A percentile compares a stretch with the other conserved stretches of the same genome.
Conservation (phyloP, 2,888 invertebrate genomes). For the Chrysotoxum bicinctum region DNA sequence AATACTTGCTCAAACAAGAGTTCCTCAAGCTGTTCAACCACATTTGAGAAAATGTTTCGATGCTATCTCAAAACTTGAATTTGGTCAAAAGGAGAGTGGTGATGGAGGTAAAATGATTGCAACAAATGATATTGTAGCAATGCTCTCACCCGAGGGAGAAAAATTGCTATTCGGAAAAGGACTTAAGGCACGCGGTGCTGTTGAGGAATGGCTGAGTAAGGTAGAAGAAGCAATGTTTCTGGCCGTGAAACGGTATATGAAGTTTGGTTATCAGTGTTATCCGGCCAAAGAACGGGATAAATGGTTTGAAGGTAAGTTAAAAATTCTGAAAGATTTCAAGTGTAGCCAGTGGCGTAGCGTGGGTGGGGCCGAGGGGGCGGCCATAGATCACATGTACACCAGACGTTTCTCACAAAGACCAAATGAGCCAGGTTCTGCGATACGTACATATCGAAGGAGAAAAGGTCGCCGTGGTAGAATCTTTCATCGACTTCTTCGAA, state of each 20-base stretch:
- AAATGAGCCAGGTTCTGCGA: no score
- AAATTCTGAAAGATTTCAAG: no score
- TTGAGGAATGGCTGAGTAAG: conserved; percentile 95
- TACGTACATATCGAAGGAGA: no score
- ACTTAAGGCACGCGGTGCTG: conserved; percentile 92
- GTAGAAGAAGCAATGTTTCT: conserved; percentile 95
- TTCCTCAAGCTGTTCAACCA: conserved; percentile 94
- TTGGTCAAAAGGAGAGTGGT: conserved; percentile 86
- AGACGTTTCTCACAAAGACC: no score
- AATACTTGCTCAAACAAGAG: conserved; percentile 94
- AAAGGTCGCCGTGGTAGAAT: no score
- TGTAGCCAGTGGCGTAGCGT: no score
- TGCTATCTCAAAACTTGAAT: conserved; percentile 90
- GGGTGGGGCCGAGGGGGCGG: no score
- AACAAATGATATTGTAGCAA: conserved; percentile 92
- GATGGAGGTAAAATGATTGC: conserved; percentile 83
- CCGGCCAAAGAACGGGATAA: conserved; percentile 85
- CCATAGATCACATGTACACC: no score
- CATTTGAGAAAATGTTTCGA: conserved; percentile 95
- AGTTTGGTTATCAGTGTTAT: conserved; percentile 88
- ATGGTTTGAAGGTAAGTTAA: conserved; percentile 84
- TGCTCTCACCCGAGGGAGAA: conserved; percentile 95
- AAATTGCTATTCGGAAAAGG: conserved; percentile 90
- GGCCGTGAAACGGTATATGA: conserved; percentile 89
- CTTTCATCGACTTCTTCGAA: no score